Percentiles rank a stretch among this genome's conserved stretches.
phyloP scores from a whole-genome alignment of 2,888 invertebrate genomes.

The Drosophila algonquin region DNA sequence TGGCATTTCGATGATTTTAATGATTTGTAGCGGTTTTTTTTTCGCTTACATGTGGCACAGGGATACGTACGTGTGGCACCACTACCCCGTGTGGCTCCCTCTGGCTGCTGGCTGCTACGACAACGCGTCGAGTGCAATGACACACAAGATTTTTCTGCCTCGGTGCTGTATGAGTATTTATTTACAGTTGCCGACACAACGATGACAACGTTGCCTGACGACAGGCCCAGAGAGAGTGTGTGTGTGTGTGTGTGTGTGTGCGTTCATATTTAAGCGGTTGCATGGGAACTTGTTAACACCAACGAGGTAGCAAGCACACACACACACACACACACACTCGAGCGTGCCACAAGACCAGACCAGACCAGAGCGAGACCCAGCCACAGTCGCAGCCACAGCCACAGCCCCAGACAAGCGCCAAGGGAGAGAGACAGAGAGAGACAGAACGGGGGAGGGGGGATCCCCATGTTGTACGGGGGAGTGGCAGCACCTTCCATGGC shows the following conservation, averaged over 20 bases:
- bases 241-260: constrained; percentile 56
- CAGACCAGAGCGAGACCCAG: constrained; percentile 23
- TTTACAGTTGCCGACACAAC: constrained; percentile 73
- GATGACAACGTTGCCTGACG: constrained; percentile 48
- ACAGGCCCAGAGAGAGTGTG: constrained; percentile 58
- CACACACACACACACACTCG: constrained; percentile 40
- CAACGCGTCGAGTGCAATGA: constrained; percentile 71
- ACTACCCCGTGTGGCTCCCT: too few relatives aligned
- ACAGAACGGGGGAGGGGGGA: not conserved
- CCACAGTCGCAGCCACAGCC: constrained; percentile 9
- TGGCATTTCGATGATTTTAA: constrained; percentile 74
- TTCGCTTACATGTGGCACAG: constrained; percentile 50
- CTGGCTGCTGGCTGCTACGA: not conserved
- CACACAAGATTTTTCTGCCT: constrained; percentile 73
- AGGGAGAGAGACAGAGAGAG: constrained; percentile 14
- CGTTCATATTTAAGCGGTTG: constrained; percentile 80
- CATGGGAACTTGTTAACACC: constrained; percentile 81
- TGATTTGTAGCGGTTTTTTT: constrained; percentile 69
- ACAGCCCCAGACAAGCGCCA: constrained; percentile 26
- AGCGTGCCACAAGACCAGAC: constrained; percentile 38
- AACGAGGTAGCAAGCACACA: constrained; percentile 50
- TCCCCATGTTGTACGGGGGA: constrained; percentile 26
- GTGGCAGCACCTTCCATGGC: constrained; percentile 24
- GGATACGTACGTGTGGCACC: not conserved
- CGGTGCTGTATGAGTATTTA: constrained; percentile 78